Evolutionary conservation across 1,140 invertebrate genomes (phyloP), one percentile per base, ranked within the genome.

Genomic region (Contarinia nasturtii): DNA sequence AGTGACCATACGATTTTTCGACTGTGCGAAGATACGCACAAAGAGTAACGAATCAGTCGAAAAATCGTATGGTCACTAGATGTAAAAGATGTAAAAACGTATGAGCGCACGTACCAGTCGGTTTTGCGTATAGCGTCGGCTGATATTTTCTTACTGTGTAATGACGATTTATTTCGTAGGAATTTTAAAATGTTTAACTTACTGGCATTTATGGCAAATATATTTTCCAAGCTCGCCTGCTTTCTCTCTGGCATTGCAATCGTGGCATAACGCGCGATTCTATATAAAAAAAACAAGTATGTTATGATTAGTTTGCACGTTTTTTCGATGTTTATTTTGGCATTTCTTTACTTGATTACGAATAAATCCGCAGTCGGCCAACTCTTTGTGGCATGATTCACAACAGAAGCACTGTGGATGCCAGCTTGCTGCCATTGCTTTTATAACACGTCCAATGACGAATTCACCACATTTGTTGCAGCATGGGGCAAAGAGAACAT

Each of bases 141-240:
- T n/a, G n/a, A 21, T 34, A 47, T n/a, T n/a, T n/a, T n/a, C n/a
- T n/a, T n/a, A n/a, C n/a, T n/a, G n/a, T n/a, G n/a, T n/a, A n/a
- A n/a, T n/a, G n/a, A n/a, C n/a, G n/a, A n/a, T n/a, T n/a, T n/a
- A n/a, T n/a, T n/a, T n/a, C n/a, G n/a, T n/a, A n/a, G n/a, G n/a
- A n/a, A n/a, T n/a, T n/a, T n/a, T n/a, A n/a, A n/a, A n/a, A n/a
- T n/a, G n/a, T n/a, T n/a, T n/a, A 52, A 74, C 83, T 76, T 71
- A 94, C 88, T 97, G 91, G 79, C 95, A 98, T 63, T 97, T 97
- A 64, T 96, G 89, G 67, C 95, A 99, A 59, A 98, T 84, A 66
- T 97, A 94, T 68, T 94, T 93, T 50, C 93, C 92, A 52, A 85
- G 70, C n/a, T 85, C 91, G 53, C 82, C 83, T 11, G 93, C 93